These are phyloP conservation scores for Rhingia rostrata DNA, from an alignment of 2,888 invertebrate genomes.

Conservation along the genomic window DNA sequence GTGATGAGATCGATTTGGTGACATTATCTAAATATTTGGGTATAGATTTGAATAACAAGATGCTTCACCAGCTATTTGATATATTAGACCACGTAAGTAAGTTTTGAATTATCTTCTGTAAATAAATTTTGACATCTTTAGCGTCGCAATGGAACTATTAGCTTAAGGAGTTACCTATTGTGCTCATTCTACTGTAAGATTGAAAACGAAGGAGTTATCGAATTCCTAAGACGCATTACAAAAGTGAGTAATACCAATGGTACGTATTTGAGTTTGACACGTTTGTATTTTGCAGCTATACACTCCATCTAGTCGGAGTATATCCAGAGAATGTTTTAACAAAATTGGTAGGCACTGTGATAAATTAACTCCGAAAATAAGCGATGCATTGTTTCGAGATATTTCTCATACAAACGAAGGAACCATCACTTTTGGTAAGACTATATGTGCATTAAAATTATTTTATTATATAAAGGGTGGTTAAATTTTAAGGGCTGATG, in stretches of 20 bases:
- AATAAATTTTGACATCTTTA: slow-evolving; percentile 82
- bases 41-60: slow-evolving; percentile 77
- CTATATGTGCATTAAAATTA: neutral
- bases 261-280: no score
- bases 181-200: slow-evolving; percentile 88
- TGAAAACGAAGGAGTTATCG: slow-evolving; percentile 86
- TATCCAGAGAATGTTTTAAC: slow-evolving; percentile 85
- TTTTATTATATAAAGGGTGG: no score
- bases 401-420: slow-evolving; percentile 86
- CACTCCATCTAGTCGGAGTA: slow-evolving; percentile 86
- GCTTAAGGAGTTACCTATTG: slow-evolving; percentile 92
- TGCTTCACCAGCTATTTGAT: slow-evolving; percentile 79
- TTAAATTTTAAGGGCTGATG: no score
- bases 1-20: slow-evolving; percentile 78
- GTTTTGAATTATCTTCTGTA: neutral
- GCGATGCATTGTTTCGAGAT: slow-evolving; percentile 86
- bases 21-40: slow-evolving; percentile 79
- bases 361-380: slow-evolving; percentile 86
- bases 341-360: slow-evolving; percentile 86
- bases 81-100: slow-evolving; percentile 79
- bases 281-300: slow-evolving; percentile 85
- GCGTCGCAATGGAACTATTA: slow-evolving; percentile 88
- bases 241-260: no score
- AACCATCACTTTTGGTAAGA: slow-evolving; percentile 87
- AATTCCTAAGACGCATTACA: slow-evolving; percentile 89